Evolutionary conservation across 53 echinoderm and acorn worm genomes (phyloP).

Genomic region (Holothuria leucospilota): DNA sequence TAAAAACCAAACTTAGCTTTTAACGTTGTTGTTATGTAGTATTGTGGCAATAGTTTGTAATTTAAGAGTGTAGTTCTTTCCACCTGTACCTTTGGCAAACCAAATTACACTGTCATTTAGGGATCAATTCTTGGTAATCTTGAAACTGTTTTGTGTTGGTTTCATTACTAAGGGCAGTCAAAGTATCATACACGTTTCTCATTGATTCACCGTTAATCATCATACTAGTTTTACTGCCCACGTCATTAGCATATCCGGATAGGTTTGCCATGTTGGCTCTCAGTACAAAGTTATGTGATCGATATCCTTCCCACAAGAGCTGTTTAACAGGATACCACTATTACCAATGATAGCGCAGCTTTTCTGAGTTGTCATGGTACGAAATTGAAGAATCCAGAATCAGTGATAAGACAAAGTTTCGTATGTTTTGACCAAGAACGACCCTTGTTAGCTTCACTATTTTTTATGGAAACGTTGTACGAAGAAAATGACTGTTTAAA

Average conservation of each 20-base stretch:
- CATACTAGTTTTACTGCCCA: not conserved
- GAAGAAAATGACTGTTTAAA: slow-evolving; percentile 7
- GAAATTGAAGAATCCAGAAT: not conserved
- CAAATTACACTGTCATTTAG: not conserved
- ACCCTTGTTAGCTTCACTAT: not conserved
- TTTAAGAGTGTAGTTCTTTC: not conserved
- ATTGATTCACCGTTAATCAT: slow-evolving; percentile 20
- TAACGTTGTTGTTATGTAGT: not conserved
- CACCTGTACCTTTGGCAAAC: not conserved
- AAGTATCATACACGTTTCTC: not conserved
- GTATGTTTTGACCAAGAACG: not conserved
- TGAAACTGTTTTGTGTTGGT: too few relatives aligned
- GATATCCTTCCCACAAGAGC: not conserved
- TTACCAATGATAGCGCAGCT: slow-evolving; percentile 22
- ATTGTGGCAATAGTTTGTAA: not conserved
- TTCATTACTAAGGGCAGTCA: not conserved
- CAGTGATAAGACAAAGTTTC: not conserved
- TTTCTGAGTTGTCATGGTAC: not conserved
- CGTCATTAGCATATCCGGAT: not conserved
- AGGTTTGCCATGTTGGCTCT: slow-evolving; percentile 1
- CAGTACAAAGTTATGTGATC: slow-evolving; percentile 9
- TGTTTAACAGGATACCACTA: slow-evolving; percentile 5
- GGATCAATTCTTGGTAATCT: not conserved
- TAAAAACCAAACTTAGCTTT: not conserved
- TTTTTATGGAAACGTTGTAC: not conserved